Evolutionary conservation across 2,113 vertebrate species (phyloP), one percentile per base, ranked within the genome.

Genomic region (Forbesichthys agassizii): DNA sequence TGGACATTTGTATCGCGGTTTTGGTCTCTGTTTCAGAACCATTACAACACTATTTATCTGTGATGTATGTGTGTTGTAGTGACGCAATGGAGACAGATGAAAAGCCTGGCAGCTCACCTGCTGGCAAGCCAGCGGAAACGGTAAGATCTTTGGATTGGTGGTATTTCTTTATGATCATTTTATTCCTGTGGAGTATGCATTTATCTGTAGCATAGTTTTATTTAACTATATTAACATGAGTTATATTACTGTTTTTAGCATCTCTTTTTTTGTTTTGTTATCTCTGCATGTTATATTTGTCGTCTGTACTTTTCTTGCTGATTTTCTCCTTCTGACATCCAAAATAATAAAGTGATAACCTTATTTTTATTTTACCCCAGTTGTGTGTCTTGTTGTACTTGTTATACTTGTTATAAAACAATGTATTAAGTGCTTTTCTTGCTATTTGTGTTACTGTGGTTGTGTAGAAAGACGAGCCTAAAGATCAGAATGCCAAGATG

Each of bases 401-500:
- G 16, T 16, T 16, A 16, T 16, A 16, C 16, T 16, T 16, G 11
- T 7, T 14, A 52, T 8, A 14, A 52, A 14, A 14, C 36, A 6
- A 10, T 14, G 3, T 3, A 46, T 33, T 69, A 67, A 8, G 9
- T 66, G 5, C 4, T 60, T 13, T 12, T 47, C 0, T n/a, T 3
- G 16, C 57, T 14, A 36, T 69, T 27, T 8, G 14, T 60, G 1
- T 72, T 61, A 8, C 1, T n/a, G 0, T 79, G 36, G 91, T 36
- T 81, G 76, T 89, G 60, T 72, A 98, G 96, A 96, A 94, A 75
- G 94, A 95, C 48, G 98, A 99, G 64, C 95, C 96, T 5, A 99
- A 98, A 90, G 97, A 99, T 88, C 96, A 98, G 93, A 99, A 96
- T 64, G 95, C 96, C 80, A 99, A 99, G 93, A 99, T 99, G 98